A percentile compares a stretch with the other conserved stretches of the same genome.
Conservation (phyloP, 2,888 invertebrate species). For the Tetrapedia diversipes region DNA sequence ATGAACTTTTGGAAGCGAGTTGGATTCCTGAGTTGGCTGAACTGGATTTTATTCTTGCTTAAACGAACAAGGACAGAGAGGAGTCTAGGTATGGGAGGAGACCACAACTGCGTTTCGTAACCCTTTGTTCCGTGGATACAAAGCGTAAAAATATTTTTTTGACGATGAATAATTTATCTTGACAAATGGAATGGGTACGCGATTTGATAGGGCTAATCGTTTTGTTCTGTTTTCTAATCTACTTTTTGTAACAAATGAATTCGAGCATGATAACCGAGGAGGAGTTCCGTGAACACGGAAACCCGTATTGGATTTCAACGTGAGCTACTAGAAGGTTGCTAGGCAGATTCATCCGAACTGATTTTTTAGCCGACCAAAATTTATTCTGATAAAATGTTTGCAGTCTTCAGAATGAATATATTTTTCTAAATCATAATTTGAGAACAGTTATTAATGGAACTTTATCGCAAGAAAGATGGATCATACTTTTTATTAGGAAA, state of each 20-base stretch:
- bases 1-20: too few relatives aligned
- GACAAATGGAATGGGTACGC: constrained; percentile 31
- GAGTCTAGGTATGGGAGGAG: constrained; percentile 21
- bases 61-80: constrained; percentile 26
- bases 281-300: not conserved
- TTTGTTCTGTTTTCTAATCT: constrained; percentile 22
- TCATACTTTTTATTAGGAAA: too few relatives aligned
- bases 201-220: not conserved
- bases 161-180: constrained; percentile 44
- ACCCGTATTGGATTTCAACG: not conserved
- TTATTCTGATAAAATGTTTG: not conserved
- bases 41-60: too few relatives aligned
- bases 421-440: not conserved
- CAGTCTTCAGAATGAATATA: not conserved
- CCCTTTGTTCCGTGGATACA: constrained; percentile 44
- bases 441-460: not conserved
- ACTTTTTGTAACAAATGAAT: constrained; percentile 26
- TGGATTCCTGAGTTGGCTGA: too few relatives aligned
- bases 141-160: constrained; percentile 21
- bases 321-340: not conserved
- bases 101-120: constrained; percentile 27
- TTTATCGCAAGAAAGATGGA: too few relatives aligned
- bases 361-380: not conserved
- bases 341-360: not conserved
- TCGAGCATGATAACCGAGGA: not conserved